Evolutionary conservation across 2,113 vertebrate genomes (phyloP).

Genomic region (Centrocercus urophasianus): DNA sequence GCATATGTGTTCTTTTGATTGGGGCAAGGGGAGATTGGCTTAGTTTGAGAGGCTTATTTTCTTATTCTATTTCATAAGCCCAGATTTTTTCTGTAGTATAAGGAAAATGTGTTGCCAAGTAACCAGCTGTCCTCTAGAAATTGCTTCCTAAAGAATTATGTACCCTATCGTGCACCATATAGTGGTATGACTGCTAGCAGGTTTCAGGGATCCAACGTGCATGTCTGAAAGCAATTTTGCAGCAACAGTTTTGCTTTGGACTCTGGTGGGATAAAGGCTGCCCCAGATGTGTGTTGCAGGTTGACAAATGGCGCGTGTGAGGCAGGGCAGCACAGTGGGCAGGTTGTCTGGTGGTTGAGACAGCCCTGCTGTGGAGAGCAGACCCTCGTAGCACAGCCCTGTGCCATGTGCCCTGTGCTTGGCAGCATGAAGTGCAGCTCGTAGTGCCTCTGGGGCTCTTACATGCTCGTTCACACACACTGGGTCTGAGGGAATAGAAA

Average conservation of each 20-base stretch:
- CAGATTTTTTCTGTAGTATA: neutral
- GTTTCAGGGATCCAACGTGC: neutral
- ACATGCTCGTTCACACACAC: accelerated
- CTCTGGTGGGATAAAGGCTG: neutral
- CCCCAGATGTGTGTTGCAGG: neutral
- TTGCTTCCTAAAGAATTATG: neutral
- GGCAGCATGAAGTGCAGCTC: neutral
- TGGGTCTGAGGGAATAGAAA: neutral
- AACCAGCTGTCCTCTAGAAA: neutral
- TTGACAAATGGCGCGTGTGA: neutral
- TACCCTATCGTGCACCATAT: neutral
- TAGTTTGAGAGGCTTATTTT: neutral
- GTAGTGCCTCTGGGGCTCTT: accelerated
- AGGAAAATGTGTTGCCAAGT: slow-evolving; percentile 7
- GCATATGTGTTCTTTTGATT: neutral
- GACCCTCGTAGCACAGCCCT: accelerated
- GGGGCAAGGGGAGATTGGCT: neutral
- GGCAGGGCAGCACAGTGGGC: neutral
- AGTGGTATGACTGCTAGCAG: no score
- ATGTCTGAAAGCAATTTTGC: neutral
- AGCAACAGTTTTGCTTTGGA: neutral
- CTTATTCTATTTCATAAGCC: neutral
- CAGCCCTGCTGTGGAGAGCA: neutral
- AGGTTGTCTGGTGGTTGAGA: neutral
- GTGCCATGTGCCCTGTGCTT: neutral